phyloP scores from a whole-genome alignment of 2,797 vertebrate genomes.

The Enteromius viviparus region DNA sequence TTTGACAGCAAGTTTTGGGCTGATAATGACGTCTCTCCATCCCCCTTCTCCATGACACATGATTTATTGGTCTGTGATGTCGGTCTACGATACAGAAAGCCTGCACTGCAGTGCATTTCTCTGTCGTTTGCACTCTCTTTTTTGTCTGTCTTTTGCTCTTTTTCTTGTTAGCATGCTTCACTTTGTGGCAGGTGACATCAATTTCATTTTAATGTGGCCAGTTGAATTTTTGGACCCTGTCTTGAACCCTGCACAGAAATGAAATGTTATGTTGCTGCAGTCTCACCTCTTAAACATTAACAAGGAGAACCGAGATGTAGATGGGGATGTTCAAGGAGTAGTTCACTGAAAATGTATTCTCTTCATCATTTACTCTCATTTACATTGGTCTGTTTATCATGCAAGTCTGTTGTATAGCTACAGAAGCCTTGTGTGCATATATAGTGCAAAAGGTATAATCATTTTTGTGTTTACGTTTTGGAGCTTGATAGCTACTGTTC shows the following conservation, averaged over 20 bases:
- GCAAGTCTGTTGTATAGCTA: not conserved
- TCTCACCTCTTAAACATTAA: not conserved
- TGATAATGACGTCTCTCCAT: slow-evolving; percentile 19
- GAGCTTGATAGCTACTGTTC: not conserved
- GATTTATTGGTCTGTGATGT: not conserved
- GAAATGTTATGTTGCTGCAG: not conserved
- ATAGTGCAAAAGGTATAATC: not conserved
- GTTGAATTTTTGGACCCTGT: not conserved
- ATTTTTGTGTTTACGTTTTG: not conserved
- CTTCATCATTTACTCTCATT: not conserved
- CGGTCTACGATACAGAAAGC: not conserved
- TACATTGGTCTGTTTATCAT: not conserved
- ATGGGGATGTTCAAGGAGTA: not conserved
- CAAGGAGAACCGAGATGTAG: not conserved
- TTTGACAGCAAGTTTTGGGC: slow-evolving; percentile 17
- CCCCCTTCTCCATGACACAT: not conserved
- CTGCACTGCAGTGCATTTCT: slow-evolving; percentile 39
- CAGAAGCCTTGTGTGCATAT: not conserved
- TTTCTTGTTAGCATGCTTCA: slow-evolving; percentile 14
- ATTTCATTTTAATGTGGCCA: not conserved
- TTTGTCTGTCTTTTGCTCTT: not conserved
- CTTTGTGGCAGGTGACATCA: slow-evolving; percentile 6
- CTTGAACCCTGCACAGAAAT: not conserved
- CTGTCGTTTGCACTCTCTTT: not conserved
- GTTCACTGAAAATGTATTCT: too few species aligned